Evolutionary conservation across 2,797 vertebrate species (phyloP).

Genomic region (Cirrhinus mrigala): DNA sequence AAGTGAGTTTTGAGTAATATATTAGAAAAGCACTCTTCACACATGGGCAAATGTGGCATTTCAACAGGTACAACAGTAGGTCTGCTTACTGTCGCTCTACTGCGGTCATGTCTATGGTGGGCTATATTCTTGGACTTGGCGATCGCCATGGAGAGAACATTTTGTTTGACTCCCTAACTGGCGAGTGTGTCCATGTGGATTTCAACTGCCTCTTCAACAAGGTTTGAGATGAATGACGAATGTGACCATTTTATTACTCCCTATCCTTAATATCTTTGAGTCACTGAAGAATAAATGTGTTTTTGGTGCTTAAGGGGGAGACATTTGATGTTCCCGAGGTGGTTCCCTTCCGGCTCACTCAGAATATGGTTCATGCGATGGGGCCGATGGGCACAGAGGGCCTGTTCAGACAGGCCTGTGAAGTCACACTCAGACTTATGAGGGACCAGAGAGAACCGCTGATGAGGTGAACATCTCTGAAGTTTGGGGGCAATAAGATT

Average conservation of each 20-base stretch:
- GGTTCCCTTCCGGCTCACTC: conserved; percentile 96
- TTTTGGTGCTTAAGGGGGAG: conserved; percentile 84
- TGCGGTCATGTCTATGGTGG: conserved; percentile 99
- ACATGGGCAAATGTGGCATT: not conserved
- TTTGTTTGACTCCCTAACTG: conserved; percentile 95
- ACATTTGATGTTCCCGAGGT: conserved; percentile 98
- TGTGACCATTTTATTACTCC: not conserved
- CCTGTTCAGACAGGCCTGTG: conserved; percentile 96
- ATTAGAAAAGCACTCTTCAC: not conserved
- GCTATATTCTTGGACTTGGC: conserved; percentile 94
- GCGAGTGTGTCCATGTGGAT: conserved; percentile 97
- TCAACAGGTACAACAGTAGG: conserved; percentile 92
- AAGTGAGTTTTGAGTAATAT: not conserved
- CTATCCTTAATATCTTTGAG: not conserved
- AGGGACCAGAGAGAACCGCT: conserved; percentile 95
- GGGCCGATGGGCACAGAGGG: conserved; percentile 98
- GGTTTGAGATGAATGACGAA: conserved; percentile 72
- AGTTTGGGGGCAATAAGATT: not conserved
- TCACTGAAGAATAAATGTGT: not conserved
- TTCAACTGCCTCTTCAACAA: conserved; percentile 99
- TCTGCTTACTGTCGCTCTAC: conserved; percentile 96
- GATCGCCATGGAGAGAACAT: conserved; percentile 98
- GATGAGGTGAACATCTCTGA: conserved; percentile 84
- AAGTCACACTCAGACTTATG: conserved; percentile 95
- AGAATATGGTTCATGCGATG: conserved; percentile 99